Conservation (phyloP, 2,888 invertebrate genomes). For the Cryptocheilus praepositus region DNA sequence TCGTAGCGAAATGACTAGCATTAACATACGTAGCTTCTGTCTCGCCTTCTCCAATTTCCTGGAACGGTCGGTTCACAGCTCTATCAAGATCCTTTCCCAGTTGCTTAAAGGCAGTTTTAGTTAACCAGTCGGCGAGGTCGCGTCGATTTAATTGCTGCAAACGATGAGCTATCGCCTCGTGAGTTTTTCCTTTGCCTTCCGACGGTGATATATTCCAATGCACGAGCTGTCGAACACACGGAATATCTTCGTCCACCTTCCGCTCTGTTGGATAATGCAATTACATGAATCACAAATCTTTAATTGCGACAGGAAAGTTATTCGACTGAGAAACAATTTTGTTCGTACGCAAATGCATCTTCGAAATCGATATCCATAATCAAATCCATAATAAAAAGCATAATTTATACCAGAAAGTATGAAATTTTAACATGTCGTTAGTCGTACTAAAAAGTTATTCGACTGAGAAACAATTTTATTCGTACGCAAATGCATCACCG, state of each 20-base stretch:
- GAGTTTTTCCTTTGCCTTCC: conserved; percentile 78
- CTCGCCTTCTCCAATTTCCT: conserved; percentile 51
- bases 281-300: too few relatives aligned
- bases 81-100: conserved; percentile 76
- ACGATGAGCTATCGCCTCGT: conserved; percentile 77
- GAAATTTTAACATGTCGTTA: too few relatives aligned
- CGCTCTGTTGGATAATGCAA: conserved; percentile 67
- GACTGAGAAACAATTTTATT: not conserved
- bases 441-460: too few relatives aligned
- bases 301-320: too few relatives aligned
- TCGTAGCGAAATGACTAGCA: not conserved
- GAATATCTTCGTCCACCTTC: conserved; percentile 75
- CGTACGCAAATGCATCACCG: too few relatives aligned
- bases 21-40: conserved; percentile 26
- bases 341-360: too few relatives aligned
- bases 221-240: conserved; percentile 78
- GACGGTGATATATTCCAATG: conserved; percentile 77
- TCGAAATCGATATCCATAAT: too few relatives aligned
- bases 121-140: conserved; percentile 80
- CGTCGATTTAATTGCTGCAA: conserved; percentile 78
- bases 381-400: too few relatives aligned
- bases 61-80: conserved; percentile 60
- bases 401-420: too few relatives aligned
- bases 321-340: too few relatives aligned
- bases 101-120: conserved; percentile 77